phyloP scores from a whole-genome alignment of 2,113 vertebrate species.

The Rana temporaria region DNA sequence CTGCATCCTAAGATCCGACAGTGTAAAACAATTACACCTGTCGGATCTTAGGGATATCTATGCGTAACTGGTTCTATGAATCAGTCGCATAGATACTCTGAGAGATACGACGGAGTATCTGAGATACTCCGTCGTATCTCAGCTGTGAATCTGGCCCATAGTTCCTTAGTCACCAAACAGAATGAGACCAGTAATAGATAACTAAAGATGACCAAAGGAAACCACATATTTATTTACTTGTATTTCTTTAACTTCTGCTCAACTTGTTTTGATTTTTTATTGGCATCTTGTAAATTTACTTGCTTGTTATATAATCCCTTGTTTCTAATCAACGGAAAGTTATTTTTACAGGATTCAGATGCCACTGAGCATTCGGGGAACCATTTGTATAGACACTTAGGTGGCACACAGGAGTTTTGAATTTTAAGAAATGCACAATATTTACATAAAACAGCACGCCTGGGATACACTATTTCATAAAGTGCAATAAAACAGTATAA shows the following conservation, averaged over 20 bases:
- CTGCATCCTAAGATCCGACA: no score
- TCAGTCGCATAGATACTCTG: no score
- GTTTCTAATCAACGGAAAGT: not conserved
- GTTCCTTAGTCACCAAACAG: no score
- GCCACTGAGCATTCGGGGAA: constrained; percentile 13
- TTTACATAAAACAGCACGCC: constrained; percentile 50
- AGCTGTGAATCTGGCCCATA: no score
- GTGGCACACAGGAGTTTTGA: constrained; percentile 19
- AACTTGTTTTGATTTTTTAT: not conserved
- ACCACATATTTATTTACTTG: no score
- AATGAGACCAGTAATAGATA: not conserved
- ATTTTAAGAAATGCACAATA: constrained; percentile 31
- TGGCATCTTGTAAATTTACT: not conserved
- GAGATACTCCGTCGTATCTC: no score
- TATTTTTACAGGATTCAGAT: constrained; percentile 5
- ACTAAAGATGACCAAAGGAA: not conserved
- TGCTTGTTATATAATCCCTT: constrained; percentile 5
- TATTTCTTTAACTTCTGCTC: not conserved
- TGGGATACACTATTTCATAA: constrained; percentile 36
- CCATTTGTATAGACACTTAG: constrained; percentile 1
- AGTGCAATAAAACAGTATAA: constrained; percentile 50
- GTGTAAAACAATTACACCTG: no score
- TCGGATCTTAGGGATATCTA: no score
- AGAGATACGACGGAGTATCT: no score
- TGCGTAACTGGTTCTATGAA: no score